Evolutionary conservation across 2,113 vertebrate genomes (phyloP).

Genomic region (Sciurus niger): DNA sequence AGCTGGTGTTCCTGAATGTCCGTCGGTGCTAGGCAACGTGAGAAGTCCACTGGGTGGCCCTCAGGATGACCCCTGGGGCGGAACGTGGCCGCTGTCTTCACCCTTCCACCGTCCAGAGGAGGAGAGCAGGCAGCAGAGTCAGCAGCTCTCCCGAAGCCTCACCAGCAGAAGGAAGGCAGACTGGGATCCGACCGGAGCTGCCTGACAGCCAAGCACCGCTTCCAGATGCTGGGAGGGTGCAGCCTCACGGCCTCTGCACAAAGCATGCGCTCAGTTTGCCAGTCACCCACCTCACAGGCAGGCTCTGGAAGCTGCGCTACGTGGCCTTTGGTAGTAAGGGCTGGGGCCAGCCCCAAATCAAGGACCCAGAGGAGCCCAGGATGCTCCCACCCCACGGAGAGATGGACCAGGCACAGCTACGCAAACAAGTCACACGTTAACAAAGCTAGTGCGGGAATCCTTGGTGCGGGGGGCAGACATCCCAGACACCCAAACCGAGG

Average conservation of each 20-base stretch:
- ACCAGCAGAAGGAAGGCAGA: accelerated
- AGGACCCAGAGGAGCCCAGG: background rate
- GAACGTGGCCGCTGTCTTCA: background rate
- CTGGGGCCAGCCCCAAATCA: background rate
- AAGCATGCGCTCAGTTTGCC: too few relatives aligned
- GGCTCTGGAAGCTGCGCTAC: too few relatives aligned
- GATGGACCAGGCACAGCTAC: background rate
- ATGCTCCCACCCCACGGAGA: accelerated
- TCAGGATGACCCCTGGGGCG: background rate
- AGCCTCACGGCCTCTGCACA: background rate
- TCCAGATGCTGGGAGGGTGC: background rate
- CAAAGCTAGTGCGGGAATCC: accelerated
- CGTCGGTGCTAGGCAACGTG: accelerated
- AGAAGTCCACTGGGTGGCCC: background rate
- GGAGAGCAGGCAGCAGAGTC: too few relatives aligned
- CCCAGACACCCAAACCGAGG: too few relatives aligned
- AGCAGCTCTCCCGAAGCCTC: background rate
- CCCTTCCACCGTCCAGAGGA: background rate
- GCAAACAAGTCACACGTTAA: background rate
- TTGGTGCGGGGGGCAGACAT: accelerated
- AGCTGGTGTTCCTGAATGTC: too few relatives aligned
- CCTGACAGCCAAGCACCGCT: accelerated
- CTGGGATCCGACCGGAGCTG: background rate
- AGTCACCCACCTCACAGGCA: too few relatives aligned
- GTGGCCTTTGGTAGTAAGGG: background rate